phyloP scores from a whole-genome alignment of 2,888 invertebrate species.

The Amphimallon solstitiale region DNA sequence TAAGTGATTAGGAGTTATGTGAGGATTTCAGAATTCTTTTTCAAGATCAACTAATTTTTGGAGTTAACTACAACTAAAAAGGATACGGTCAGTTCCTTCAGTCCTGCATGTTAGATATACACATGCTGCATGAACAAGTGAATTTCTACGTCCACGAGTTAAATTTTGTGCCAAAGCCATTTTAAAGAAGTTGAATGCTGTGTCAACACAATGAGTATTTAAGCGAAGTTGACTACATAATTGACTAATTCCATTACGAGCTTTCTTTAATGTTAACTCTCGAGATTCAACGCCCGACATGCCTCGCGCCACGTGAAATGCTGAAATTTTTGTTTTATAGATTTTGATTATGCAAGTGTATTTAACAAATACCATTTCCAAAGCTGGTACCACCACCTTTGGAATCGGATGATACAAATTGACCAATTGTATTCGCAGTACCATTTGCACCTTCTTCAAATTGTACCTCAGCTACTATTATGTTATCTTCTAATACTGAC shows the following conservation, averaged over 20 bases:
- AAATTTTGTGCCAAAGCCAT: conserved; percentile 85
- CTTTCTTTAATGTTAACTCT: conserved; percentile 90
- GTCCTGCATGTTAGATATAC: conserved; percentile 97
- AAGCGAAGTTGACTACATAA: conserved; percentile 88
- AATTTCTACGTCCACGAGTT: conserved; percentile 90
- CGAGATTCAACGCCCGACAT: conserved; percentile 80
- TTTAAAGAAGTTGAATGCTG: conserved; percentile 93
- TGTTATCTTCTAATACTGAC: conserved; percentile 93
- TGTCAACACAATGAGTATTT: conserved; percentile 92
- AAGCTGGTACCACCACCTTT: conserved; percentile 85
- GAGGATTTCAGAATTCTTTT: too few species aligned
- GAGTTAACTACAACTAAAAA: conserved; percentile 58
- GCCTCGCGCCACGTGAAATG: conserved; percentile 82
- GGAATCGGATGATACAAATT: conserved; percentile 91
- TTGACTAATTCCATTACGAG: conserved; percentile 83
- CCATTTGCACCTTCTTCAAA: conserved; percentile 95
- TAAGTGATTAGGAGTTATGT: too few species aligned
- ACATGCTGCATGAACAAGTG: conserved; percentile 95
- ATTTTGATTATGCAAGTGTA: background rate
- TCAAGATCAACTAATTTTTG: background rate
- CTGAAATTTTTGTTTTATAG: conserved; percentile 56
- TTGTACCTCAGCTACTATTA: conserved; percentile 96
- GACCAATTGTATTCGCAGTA: conserved; percentile 87
- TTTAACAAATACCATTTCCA: conserved; percentile 61
- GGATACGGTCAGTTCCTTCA: conserved; percentile 93